A percentile compares a stretch with the other conserved stretches of the same genome.
Conservation (phyloP, 2,888 invertebrate genomes). For the Synergus umbraculus region DNA sequence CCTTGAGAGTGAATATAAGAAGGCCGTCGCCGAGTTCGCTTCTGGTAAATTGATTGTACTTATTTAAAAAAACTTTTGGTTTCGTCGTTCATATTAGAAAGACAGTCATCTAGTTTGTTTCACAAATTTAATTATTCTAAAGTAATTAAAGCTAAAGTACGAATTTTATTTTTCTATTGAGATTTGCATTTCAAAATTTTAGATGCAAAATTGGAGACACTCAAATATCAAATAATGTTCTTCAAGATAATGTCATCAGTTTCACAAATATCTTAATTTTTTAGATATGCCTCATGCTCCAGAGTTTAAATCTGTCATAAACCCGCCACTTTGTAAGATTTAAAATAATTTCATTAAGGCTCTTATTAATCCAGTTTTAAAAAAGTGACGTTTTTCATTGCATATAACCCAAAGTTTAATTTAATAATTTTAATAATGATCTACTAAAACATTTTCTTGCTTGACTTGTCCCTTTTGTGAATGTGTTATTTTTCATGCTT, state of each 20-base stretch:
- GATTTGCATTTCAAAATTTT: no score
- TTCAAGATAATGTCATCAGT: no score
- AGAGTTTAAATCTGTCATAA: background rate
- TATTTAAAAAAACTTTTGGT: background rate
- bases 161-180: no score
- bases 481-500: background rate
- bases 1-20: slow-evolving; percentile 81
- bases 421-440: no score
- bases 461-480: background rate
- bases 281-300: background rate
- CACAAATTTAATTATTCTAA: no score
- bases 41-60: slow-evolving; percentile 41
- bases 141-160: no score
- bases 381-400: background rate
- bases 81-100: no score
- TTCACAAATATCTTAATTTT: background rate
- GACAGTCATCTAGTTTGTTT: background rate
- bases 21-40: slow-evolving; percentile 74
- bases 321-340: background rate
- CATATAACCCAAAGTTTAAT: background rate
- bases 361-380: background rate
- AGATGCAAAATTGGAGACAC: no score
- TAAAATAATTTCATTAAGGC: background rate
- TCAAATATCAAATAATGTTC: no score
- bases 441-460: background rate